Percentiles rank a stretch among this genome's conserved stretches.
Evolutionary conservation across 2,113 vertebrate genomes (phyloP).

Genomic region (Zosterops lateralis): DNA sequence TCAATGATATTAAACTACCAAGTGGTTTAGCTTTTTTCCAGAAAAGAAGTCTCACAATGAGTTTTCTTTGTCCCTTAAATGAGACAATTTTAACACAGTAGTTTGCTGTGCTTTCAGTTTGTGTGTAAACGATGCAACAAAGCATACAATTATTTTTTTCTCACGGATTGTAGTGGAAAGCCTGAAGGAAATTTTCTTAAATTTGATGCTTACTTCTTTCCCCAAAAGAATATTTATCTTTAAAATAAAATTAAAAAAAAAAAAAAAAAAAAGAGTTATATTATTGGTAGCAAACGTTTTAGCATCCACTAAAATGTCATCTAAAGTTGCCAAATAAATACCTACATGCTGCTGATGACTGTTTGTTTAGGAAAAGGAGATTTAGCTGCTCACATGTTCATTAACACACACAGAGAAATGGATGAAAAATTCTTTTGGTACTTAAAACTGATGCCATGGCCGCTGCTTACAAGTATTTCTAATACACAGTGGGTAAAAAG

Average conservation of each 20-base stretch:
- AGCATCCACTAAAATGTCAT: constrained; percentile 68
- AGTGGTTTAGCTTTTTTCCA: not conserved
- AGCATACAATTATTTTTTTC: constrained; percentile 59
- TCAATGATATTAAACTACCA: not conserved
- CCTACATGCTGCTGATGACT: constrained; percentile 57
- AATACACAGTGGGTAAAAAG: constrained; percentile 39
- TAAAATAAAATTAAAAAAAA: not conserved
- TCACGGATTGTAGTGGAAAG: constrained; percentile 35
- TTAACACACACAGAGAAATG: constrained; percentile 53
- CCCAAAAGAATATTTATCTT: constrained; percentile 29
- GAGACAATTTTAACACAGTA: constrained; percentile 50
- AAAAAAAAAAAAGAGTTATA: not conserved
- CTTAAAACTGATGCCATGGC: constrained; percentile 60
- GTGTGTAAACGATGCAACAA: constrained; percentile 59
- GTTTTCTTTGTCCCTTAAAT: constrained; percentile 53
- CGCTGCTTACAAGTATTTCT: constrained; percentile 50
- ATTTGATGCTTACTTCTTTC: constrained; percentile 38
- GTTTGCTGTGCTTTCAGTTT: constrained; percentile 53
- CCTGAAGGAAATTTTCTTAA: constrained; percentile 56
- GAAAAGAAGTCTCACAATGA: not conserved
- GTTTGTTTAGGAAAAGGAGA: constrained; percentile 57
- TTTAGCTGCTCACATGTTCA: constrained; percentile 63
- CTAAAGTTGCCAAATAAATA: constrained; percentile 72
- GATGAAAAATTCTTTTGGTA: constrained; percentile 56
- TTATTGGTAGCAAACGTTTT: constrained; percentile 66